A percentile compares a stretch with the other conserved stretches of the same genome.
phyloP scores from a whole-genome alignment of 2,888 invertebrate genomes.

The Hemistola chrysoprasaria region DNA sequence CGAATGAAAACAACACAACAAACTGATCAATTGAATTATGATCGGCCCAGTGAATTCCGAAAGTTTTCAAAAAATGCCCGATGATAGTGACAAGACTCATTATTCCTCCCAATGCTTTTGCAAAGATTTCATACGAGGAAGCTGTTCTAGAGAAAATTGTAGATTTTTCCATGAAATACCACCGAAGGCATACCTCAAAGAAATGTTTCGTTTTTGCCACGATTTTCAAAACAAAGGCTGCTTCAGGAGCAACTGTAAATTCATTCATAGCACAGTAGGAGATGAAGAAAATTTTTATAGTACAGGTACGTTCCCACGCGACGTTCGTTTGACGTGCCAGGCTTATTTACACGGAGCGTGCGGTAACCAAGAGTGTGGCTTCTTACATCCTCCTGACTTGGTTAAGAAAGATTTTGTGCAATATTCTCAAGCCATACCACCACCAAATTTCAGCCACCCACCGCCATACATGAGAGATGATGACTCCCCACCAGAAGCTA shows the following conservation, averaged over 20 bases:
- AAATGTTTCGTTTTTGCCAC: conserved; percentile 79
- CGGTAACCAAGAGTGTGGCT: conserved; percentile 69
- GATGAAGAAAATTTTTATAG: conserved; percentile 87
- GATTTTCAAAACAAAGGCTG: conserved; percentile 87
- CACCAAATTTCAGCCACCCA: conserved; percentile 48
- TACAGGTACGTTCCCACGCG: conserved; percentile 83
- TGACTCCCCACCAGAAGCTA: conserved; percentile 70
- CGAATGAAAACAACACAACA: conserved; percentile 1
- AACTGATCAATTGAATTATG: conserved; percentile 31
- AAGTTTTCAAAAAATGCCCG: conserved; percentile 46
- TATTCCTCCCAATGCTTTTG: conserved; percentile 57
- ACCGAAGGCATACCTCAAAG: conserved; percentile 57
- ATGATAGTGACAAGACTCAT: conserved; percentile 48
- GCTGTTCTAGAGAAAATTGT: conserved; percentile 80
- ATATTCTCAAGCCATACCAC: conserved; percentile 37
- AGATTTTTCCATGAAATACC: conserved; percentile 69
- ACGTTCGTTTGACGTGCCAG: conserved; percentile 76
- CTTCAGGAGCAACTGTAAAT: conserved; percentile 84
- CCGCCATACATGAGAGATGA: conserved; percentile 58
- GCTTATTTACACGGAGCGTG: conserved; percentile 83
- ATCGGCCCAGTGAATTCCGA: conserved; percentile 40
- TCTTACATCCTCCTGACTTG: conserved; percentile 55
- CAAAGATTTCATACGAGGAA: conserved; percentile 76
- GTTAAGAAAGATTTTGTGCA: conserved; percentile 44
- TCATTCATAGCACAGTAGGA: conserved; percentile 86